Conservation (phyloP, 2,113 vertebrate genomes). For the Isurus oxyrinchus region DNA sequence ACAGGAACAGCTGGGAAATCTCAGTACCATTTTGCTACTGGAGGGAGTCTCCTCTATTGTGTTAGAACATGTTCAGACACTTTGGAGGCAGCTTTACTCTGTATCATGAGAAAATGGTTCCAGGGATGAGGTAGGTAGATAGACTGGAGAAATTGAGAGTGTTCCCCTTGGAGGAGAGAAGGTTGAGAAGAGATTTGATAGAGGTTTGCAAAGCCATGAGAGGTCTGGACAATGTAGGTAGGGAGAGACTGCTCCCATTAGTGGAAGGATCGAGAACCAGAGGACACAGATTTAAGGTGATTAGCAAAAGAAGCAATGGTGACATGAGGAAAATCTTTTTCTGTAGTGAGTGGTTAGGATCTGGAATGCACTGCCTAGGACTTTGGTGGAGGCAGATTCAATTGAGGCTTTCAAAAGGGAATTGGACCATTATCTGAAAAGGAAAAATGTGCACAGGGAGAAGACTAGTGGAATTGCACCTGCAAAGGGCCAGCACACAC, state of each 20-base stretch:
- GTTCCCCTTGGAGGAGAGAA: neutral
- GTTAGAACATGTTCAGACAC: neutral
- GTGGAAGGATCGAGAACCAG: neutral
- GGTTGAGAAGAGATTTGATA: neutral
- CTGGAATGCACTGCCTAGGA: neutral
- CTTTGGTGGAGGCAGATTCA: neutral
- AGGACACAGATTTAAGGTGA: neutral
- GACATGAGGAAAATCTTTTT: neutral
- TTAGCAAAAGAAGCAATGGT: neutral
- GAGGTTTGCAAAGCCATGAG: neutral
- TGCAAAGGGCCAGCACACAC: too few species aligned
- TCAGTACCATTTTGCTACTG: too few species aligned
- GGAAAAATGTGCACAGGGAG: neutral
- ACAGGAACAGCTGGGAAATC: neutral
- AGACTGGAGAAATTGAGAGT: neutral
- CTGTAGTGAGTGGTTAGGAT: too few species aligned
- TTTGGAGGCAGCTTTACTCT: neutral
- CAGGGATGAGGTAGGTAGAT: neutral
- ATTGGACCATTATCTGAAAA: neutral
- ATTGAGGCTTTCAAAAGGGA: neutral
- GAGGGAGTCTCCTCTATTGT: neutral
- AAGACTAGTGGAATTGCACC: neutral
- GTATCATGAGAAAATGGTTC: neutral
- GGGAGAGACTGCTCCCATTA: neutral
- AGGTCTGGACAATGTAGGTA: neutral